Conservation (phyloP, 2,888 invertebrate species). For the Melikaiella ostensackeni region DNA sequence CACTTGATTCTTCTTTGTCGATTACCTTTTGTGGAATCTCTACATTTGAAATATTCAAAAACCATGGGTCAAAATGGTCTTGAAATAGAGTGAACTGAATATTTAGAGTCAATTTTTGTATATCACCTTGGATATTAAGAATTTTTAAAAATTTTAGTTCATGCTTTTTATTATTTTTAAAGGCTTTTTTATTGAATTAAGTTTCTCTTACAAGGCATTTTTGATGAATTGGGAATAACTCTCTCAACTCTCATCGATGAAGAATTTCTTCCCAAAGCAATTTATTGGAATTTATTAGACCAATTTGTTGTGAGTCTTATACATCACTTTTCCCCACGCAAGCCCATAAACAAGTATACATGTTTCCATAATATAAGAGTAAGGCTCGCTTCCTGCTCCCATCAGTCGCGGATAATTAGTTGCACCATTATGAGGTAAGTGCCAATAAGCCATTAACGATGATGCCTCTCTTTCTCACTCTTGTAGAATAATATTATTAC, state of each 20-base stretch:
- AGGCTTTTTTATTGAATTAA: too few species aligned
- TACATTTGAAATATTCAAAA: too few species aligned
- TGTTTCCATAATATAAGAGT: slow-evolving; percentile 21
- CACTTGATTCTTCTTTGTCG: too few species aligned
- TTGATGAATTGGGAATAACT: too few species aligned
- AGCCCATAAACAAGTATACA: slow-evolving; percentile 1
- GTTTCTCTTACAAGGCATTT: too few species aligned
- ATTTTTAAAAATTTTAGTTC: too few species aligned
- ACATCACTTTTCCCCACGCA: neutral
- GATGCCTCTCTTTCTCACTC: slow-evolving; percentile 17
- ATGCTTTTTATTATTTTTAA: too few species aligned
- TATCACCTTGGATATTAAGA: too few species aligned
- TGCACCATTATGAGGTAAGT: slow-evolving; percentile 24
- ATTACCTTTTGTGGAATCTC: too few species aligned
- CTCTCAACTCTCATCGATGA: neutral
- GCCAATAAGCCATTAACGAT: slow-evolving; percentile 29
- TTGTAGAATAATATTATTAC: slow-evolving; percentile 10
- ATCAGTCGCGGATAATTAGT: slow-evolving; percentile 13
- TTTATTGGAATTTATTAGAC: slow-evolving; percentile 14
- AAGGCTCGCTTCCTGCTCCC: slow-evolving; percentile 11
- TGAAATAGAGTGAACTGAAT: too few species aligned
- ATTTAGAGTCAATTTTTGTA: too few species aligned
- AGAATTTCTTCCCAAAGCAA: neutral
- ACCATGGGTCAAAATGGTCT: too few species aligned
- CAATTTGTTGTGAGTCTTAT: neutral